Base-by-base conservation (phyloP, 2,113 vertebrate species). In the Nesoenas mayeri region DNA sequence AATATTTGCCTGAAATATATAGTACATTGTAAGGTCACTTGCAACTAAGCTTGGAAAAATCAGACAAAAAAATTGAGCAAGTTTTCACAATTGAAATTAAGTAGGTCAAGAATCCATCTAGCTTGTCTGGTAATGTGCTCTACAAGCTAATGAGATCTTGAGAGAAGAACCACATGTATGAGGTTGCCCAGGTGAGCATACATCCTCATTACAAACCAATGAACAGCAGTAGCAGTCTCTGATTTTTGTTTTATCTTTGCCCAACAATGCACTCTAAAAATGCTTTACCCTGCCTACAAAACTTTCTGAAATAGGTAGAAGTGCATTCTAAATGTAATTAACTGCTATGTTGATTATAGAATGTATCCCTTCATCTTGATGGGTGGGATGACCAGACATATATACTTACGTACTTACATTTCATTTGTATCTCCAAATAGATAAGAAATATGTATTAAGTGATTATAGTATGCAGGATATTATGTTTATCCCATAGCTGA, bases 141-240 rank as follows among this genome's bases (percentile, higher is more conserved):
- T 95, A 96, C 94, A 97, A 96, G 61, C 96, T 98, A 97, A 98
- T 98, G 97, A 98, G 94, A 96, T 93, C 91, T 97, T 96, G 91
- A 96, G 95, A 97, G 95, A 87, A 85, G 95, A 97, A 93, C 95
- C 93, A 95, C 96, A 97, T 96, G 95, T 95, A 84, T 87, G 89
- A 96, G 88, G 95, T 97, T 97, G 96, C 96, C 93, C 96, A 93
- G 97, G 97, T 97, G 95, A 97, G 70, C 80, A 65, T 94, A 85
- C 65, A 96, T 97, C 79, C 94, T 97, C 88, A 91, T 96, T 96
- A 96, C 93, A 97, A 89, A 91, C 77, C 79, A 93, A 83, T 79
- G 79, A 95, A 81, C 94, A 62, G 89, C 66, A 96, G 61, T 3
- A 75, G 70, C 74, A 94, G 54, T 54, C 88, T 88, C 73, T 28